phyloP scores from a whole-genome alignment of 1,140 invertebrate genomes.

The Nylanderia fulva region DNA sequence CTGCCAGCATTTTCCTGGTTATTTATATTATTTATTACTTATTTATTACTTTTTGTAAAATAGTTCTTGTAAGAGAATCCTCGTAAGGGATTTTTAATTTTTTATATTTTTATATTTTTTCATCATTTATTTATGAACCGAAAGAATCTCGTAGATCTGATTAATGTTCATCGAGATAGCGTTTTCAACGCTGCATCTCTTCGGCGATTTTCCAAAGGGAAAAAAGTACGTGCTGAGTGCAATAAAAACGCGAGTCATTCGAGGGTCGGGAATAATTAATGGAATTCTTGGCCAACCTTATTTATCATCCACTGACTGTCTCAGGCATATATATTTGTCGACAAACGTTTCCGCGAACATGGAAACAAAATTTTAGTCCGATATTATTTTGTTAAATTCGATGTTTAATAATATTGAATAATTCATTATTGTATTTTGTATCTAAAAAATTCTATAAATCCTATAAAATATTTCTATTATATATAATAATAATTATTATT shows the following conservation, averaged over 20 bases:
- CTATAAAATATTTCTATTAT: no score
- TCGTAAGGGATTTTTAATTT: no score
- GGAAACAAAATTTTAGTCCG: neutral
- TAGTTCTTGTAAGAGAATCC: no score
- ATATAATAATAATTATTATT: no score
- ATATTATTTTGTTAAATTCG: neutral
- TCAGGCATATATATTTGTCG: neutral
- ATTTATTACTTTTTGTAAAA: no score
- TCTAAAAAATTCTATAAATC: no score
- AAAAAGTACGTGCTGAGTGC: neutral
- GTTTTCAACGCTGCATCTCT: conserved; percentile 1
- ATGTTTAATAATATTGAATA: neutral
- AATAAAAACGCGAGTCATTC: conserved; percentile 30
- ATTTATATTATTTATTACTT: no score
- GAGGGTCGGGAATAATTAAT: conserved; percentile 36
- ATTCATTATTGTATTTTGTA: no score
- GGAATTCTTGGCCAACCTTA: conserved; percentile 40
- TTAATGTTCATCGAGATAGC: conserved; percentile 50
- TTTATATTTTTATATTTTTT: no score
- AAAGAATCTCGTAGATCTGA: conserved; percentile 47
- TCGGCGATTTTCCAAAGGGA: neutral
- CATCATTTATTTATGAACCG: neutral
- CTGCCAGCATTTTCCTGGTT: neutral
- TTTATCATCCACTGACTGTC: neutral
- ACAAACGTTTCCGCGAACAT: neutral